A percentile compares a stretch with the other conserved stretches of the same genome.
Conservation (phyloP, 2,888 invertebrate species). For the Acrobasis consociella region DNA sequence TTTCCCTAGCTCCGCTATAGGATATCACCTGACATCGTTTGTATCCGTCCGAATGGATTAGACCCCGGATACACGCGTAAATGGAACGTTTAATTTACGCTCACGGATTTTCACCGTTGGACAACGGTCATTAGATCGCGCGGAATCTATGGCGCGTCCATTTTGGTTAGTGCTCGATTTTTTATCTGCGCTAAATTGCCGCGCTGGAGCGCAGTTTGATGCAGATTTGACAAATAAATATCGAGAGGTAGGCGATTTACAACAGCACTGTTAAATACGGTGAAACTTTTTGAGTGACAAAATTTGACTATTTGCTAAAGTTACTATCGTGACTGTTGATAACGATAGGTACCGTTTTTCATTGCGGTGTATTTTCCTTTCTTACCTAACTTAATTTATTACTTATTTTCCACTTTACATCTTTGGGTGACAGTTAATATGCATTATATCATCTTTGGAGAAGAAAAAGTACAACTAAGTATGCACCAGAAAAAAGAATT, state of each 20-base stretch:
- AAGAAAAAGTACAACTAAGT: no score
- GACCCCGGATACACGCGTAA: constrained; percentile 48
- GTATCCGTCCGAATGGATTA: constrained; percentile 44
- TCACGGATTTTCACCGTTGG: constrained; percentile 43
- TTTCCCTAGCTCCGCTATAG: constrained; percentile 54
- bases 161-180: constrained; percentile 21
- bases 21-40: constrained; percentile 59
- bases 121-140: constrained; percentile 31
- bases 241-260: background rate
- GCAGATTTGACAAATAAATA: constrained; percentile 14
- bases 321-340: no score
- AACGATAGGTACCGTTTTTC: no score
- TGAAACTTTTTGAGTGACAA: background rate
- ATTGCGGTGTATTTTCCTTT: no score
- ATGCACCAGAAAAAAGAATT: no score
- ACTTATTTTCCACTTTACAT: no score
- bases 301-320: no score
- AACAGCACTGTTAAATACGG: background rate
- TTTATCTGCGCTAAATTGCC: constrained; percentile 19
- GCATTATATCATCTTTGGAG: no score
- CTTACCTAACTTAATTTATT: no score
- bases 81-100: constrained; percentile 57
- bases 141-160: constrained; percentile 22
- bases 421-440: no score
- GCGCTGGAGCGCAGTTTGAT: constrained; percentile 16